Conservation (phyloP, 2,797 vertebrate genomes). For the Calcarius lapponicus region DNA sequence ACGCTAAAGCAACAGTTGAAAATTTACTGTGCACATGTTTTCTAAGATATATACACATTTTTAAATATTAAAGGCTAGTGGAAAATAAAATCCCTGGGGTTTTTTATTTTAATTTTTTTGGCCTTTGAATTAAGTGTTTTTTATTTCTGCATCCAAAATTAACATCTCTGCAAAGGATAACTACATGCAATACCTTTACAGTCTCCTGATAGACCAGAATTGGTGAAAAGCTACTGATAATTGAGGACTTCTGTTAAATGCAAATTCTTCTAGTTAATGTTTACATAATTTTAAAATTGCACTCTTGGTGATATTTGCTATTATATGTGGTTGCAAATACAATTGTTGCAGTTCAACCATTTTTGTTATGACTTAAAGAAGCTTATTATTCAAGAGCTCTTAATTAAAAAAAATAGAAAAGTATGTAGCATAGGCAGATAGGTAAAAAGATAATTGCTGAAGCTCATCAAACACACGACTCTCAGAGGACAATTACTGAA, state of each 20-base stretch:
- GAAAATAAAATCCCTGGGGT: background rate
- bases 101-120: background rate
- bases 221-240: background rate
- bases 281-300: background rate
- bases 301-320: background rate
- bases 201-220: background rate
- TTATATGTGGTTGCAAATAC: background rate
- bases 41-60: background rate
- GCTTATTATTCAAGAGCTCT: background rate
- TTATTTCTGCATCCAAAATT: background rate
- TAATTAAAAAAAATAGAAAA: background rate
- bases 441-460: background rate
- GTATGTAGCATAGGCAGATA: background rate
- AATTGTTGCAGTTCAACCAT: background rate
- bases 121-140: background rate
- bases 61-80: background rate
- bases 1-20: background rate
- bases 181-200: background rate
- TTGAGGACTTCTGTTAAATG: background rate
- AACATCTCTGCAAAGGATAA: background rate
- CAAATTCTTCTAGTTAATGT: background rate
- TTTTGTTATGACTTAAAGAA: background rate
- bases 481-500: background rate
- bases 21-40: background rate
- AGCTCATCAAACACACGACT: background rate